These are phyloP conservation scores for Sardina pilchardus DNA, from an alignment of 2,113 vertebrate species.

Conservation along the genomic window DNA sequence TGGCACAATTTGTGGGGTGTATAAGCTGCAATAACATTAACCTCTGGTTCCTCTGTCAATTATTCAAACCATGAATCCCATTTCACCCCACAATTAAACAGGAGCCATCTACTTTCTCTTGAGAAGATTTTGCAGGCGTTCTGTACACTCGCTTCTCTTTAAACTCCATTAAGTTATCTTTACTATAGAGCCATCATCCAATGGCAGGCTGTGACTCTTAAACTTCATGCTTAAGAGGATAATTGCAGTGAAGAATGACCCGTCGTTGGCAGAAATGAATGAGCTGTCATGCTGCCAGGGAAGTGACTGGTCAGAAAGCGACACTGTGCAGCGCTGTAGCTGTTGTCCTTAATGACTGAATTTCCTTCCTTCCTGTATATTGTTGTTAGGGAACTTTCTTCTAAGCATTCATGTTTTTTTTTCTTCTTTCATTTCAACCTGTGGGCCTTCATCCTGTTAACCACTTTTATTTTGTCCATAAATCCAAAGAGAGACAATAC, in stretches of 20 bases:
- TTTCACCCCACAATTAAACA: constrained; percentile 4
- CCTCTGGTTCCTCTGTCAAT: constrained; percentile 6
- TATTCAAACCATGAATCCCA: constrained; percentile 6
- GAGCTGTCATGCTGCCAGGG: not conserved
- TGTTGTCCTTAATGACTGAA: not conserved
- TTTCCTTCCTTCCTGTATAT: not conserved
- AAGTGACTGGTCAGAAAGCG: not conserved
- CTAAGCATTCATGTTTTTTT: not conserved
- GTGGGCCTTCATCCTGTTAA: not conserved
- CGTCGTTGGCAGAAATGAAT: not conserved
- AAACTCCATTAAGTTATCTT: constrained; percentile 3
- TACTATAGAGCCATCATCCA: not conserved
- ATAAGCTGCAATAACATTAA: not conserved
- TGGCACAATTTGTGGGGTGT: not conserved
- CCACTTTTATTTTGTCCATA: not conserved
- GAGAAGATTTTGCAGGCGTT: not conserved
- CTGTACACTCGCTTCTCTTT: not conserved
- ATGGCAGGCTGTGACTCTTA: not conserved
- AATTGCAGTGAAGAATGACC: not conserved
- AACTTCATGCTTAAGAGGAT: not conserved
- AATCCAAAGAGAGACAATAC: not conserved
- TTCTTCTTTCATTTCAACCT: not conserved
- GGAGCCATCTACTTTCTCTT: not conserved
- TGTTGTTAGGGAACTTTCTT: not conserved
- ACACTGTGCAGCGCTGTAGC: not conserved